Percentiles rank a stretch among this genome's conserved stretches.
Conservation (phyloP, 2,888 invertebrate genomes). For the Taenaris catops region DNA sequence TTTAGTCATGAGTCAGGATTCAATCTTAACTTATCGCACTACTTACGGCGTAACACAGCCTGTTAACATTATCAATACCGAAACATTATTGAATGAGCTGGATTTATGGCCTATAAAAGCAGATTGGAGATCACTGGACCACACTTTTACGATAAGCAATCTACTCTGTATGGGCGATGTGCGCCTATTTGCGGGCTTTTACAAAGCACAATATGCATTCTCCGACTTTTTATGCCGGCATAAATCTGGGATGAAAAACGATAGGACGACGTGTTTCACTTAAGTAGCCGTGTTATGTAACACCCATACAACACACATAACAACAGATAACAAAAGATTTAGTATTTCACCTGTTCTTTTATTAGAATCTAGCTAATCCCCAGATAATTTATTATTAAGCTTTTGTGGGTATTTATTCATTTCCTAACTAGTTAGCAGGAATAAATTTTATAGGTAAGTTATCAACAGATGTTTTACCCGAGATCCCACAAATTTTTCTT, state of each 20-base stretch:
- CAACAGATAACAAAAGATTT: no score
- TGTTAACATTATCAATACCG: slow-evolving; percentile 62
- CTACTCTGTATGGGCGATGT: slow-evolving; percentile 47
- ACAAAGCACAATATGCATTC: slow-evolving; percentile 67
- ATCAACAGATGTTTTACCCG: no score
- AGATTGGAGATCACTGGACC: slow-evolving; percentile 73
- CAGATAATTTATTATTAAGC: no score
- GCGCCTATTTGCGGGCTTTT: slow-evolving; percentile 47
- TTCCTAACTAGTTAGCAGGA: no score
- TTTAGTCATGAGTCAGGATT: slow-evolving; percentile 3
- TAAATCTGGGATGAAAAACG: slow-evolving; percentile 64
- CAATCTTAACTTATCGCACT: slow-evolving; percentile 14
- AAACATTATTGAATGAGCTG: slow-evolving; percentile 60
- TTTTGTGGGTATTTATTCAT: no score
- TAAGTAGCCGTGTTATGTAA: slow-evolving; percentile 35
- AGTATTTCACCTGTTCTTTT: no score
- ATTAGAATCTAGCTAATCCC: no score
- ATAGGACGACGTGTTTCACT: slow-evolving; percentile 36
- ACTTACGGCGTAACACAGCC: slow-evolving; percentile 42
- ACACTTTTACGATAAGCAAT: slow-evolving; percentile 72
- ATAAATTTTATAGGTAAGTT: no score
- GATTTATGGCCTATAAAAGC: slow-evolving; percentile 65
- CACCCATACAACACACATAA: no score
- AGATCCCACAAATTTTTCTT: no score
- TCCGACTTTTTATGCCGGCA: slow-evolving; percentile 58